Conservation (phyloP, 2,888 invertebrate genomes). For the Fragum whitleyi region DNA sequence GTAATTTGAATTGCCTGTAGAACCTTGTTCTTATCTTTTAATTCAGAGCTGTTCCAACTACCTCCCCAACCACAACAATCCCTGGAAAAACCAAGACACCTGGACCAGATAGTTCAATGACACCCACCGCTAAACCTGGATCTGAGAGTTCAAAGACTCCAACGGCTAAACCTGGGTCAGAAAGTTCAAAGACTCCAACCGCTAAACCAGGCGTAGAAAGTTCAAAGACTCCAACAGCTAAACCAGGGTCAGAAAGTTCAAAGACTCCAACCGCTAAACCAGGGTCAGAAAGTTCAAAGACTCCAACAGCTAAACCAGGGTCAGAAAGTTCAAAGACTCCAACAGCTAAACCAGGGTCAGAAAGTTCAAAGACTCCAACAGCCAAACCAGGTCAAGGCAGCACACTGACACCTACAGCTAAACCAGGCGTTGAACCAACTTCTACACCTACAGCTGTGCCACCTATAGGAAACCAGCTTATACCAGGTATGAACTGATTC, state of each 20-base stretch:
- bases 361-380: constrained; percentile 29
- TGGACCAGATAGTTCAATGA: constrained; percentile 9
- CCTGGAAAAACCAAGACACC: constrained; percentile 4
- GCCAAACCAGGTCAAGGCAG: constrained; percentile 29
- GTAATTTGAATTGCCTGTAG: too few relatives aligned
- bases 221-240: constrained; percentile 18
- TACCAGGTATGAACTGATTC: constrained; percentile 55
- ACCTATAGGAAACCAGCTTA: constrained; percentile 54
- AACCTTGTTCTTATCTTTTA: too few relatives aligned
- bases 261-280: constrained; percentile 35
- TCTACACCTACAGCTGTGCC: constrained; percentile 60
- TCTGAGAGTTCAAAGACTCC: constrained; percentile 26
- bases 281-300: constrained; percentile 13
- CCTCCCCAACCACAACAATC: constrained; percentile 29
- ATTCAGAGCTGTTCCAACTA: constrained; percentile 40
- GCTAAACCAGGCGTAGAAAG: constrained; percentile 31
- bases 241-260: constrained; percentile 29
- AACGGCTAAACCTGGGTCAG: constrained; percentile 43
- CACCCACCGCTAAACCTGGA: constrained; percentile 32
- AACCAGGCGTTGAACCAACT: constrained; percentile 1
- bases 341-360: constrained; percentile 35
- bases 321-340: constrained; percentile 29
- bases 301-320: constrained; percentile 46
- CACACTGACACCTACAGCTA: constrained; percentile 29
- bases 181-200: constrained; percentile 20